Base-by-base conservation (phyloP, 2,797 vertebrate genomes). In the Coracias cyanogaster region DNA sequence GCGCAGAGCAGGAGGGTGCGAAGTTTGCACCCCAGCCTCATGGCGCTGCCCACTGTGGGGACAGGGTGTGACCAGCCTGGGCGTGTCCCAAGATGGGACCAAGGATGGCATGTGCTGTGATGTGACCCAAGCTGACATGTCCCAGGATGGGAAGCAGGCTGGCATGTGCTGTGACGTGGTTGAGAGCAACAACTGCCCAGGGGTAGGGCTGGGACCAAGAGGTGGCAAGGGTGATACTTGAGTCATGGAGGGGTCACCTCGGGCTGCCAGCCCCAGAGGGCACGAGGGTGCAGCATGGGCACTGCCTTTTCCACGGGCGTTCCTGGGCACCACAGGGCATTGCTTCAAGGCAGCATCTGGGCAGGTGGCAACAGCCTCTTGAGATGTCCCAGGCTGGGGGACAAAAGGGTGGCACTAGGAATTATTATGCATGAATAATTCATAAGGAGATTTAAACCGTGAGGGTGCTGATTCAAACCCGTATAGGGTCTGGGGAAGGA, bases 21-120 rank as follows among this genome's bases (percentile, higher is more conserved):
- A 58, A 3, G 17, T 52, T 21, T 19, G 18, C 62, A 24, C 6
- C 43, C 80, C 77, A 89, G 28, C 39, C 74, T 16, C 0, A 1
- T 0, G 12, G 33, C 1, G 0, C 31, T 55, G 48, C 43, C 55
- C 35, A 5, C 26, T 8, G 69, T 0, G 1, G 37, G 79, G 26
- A 67, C 61, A 60, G 19, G 76, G 85, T 49, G 82, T 41, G 41
- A 62, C 48, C 43, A 8, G 29, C 21, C 4, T 13, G 25, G 69
- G 55, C 7, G 0, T 1, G 2, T 35, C 26, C 73, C 0, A 3
- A 29, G n/a, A 8, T 35, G 45, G 39, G 54, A 61, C 22, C 35
- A 25, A 29, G 64, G 33, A 15, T 43, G 37, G 29, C 4, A 7
- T 12, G 77, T 65, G 46, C 51, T 2, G 1, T n/a, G 89, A 43